A percentile compares a stretch with the other conserved stretches of the same genome.
Conservation (phyloP, 2,888 invertebrate species). For the Liopterus haemorrhoidalis region DNA sequence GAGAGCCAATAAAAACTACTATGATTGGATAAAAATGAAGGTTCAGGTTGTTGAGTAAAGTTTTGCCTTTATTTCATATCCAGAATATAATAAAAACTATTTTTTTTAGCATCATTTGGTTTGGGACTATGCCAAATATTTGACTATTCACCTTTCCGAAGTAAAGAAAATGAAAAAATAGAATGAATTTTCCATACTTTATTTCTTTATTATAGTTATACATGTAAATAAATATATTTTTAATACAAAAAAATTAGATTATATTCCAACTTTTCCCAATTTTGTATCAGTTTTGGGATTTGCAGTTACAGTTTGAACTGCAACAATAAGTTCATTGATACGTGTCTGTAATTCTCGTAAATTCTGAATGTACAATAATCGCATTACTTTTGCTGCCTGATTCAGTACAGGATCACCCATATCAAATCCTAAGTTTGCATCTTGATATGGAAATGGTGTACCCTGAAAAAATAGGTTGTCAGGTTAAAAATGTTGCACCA, state of each 20-base stretch:
- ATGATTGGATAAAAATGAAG: no score
- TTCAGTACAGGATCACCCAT: constrained; percentile 60
- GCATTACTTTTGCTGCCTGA: constrained; percentile 69
- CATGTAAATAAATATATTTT: constrained; percentile 2
- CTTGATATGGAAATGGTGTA: constrained; percentile 64
- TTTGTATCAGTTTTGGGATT: constrained; percentile 95
- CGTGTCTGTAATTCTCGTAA: constrained; percentile 81
- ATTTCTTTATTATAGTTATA: constrained; percentile 5
- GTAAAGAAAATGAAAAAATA: constrained; percentile 3
- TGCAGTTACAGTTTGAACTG: constrained; percentile 87
- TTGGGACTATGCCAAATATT: constrained; percentile 42
- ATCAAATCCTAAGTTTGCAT: constrained; percentile 61
- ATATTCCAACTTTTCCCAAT: constrained; percentile 84
- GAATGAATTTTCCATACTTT: background rate
- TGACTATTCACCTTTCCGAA: constrained; percentile 39
- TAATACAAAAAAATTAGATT: constrained; percentile 31
- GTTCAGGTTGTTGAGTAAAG: no score
- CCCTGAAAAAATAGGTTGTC: constrained; percentile 45
- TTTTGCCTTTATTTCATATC: no score
- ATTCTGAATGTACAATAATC: constrained; percentile 77
- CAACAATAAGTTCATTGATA: constrained; percentile 91
- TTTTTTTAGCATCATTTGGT: constrained; percentile 37
- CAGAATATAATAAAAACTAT: no score
- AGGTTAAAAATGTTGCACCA: constrained; percentile 8
- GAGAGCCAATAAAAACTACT: no score